Base-by-base conservation (phyloP, 2,888 invertebrate species). In the Meandrusa payeni region DNA sequence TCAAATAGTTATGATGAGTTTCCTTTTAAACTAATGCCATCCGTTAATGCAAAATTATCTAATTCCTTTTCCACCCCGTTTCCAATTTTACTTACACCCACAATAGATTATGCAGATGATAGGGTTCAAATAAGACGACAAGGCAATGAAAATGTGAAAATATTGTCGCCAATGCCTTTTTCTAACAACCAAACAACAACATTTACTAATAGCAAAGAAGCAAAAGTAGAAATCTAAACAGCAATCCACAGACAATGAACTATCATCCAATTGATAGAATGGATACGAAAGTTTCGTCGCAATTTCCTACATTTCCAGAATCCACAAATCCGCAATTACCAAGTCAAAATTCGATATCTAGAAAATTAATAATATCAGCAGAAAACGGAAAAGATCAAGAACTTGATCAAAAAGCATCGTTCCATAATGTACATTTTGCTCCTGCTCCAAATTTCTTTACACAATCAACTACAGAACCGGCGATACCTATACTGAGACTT, bases 401-500 rank as follows among this genome's bases (percentile, higher is more conserved):
- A 19, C 43, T 63, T 20, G 86, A 87, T 46, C 77, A 81, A 51
- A 48, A 68, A 28, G 67, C 68, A 27, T 76, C 76, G 22, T 68
- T 51, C 41, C 68, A 63, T 38, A 66, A 55, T 24, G 41, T 69
- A 32, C 76, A 76, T 37, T 82, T 70, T 38, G 41, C 79, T 31
- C 70, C 76, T 27, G 62, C 71, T 19, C 77, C 81, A 15, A 69
- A 69, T 38, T 57, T 69, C 20, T 74, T 69, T 43, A 59, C 77
- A 46, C 76, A 77, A 26, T 76, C 88, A 9, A 82, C 88, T 15
- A 83, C 88, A 2, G 85, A 88, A 61, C 83, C 88, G 2, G 77
- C 85, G 2, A 77, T 89, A 54, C 89, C 89, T 7, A 89, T 89
- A 50, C 62, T 90, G 41, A 78, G 88, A 34, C 67, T 88, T 42